Evolutionary conservation across 2,888 invertebrate species (phyloP).

Genomic region (Teleogryllus oceanicus): DNA sequence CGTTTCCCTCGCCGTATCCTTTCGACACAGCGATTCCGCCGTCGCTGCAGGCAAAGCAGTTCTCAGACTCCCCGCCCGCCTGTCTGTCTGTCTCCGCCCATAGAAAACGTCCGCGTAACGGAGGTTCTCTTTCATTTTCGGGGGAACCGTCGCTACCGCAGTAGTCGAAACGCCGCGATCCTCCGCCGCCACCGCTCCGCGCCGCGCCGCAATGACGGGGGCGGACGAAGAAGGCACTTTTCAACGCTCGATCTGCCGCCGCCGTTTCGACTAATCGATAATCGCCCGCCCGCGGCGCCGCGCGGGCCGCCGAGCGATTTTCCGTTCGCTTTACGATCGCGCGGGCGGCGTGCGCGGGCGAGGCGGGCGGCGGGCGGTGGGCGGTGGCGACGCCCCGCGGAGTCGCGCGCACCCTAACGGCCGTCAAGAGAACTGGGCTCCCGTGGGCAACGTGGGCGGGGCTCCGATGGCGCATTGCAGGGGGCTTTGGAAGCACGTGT

Average conservation of each 20-base stretch:
- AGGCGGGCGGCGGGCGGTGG: background rate
- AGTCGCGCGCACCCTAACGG: background rate
- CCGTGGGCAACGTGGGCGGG: background rate
- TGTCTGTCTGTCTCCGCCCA: too few species aligned
- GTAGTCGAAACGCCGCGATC: too few species aligned
- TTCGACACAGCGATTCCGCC: too few species aligned
- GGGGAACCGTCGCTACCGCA: too few species aligned
- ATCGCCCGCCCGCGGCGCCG: background rate
- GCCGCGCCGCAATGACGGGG: background rate
- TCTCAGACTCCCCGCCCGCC: too few species aligned
- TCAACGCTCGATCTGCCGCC: conserved; percentile 9
- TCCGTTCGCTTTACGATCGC: conserved; percentile 5
- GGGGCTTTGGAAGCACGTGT: too few species aligned
- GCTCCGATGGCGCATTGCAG: background rate
- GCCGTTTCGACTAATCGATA: conserved; percentile 18
- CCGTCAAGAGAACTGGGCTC: background rate
- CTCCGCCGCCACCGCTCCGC: too few species aligned
- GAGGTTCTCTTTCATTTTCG: too few species aligned
- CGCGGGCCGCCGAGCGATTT: background rate
- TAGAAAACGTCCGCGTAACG: too few species aligned
- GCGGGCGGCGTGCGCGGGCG: background rate
- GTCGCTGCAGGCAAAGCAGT: too few species aligned
- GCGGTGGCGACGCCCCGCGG: background rate
- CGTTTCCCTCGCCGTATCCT: too few species aligned
- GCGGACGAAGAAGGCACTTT: background rate